phyloP scores from a whole-genome alignment of 2,888 invertebrate genomes.

The Drosophila phalerata region DNA sequence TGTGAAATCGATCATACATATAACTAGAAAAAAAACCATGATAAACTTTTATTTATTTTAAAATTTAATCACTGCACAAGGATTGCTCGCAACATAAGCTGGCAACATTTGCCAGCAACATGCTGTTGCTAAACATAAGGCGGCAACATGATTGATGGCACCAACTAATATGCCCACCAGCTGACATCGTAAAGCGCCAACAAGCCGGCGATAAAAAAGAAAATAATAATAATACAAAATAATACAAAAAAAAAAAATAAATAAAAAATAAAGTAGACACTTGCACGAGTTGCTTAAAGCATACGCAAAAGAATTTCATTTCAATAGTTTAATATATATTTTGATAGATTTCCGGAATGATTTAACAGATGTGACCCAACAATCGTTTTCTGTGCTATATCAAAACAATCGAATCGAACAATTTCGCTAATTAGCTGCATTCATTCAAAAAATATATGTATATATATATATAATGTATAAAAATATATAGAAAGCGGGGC shows the following conservation, averaged over 20 bases:
- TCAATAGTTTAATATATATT: constrained; percentile 1
- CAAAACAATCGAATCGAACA: constrained; percentile 47
- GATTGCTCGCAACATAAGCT: constrained; percentile 13
- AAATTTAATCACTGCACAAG: constrained; percentile 4
- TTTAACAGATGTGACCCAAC: constrained; percentile 20
- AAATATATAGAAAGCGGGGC: constrained; percentile 28
- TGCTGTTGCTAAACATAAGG: constrained; percentile 37
- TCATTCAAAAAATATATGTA: constrained; percentile 32
- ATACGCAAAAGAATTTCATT: constrained; percentile 17
- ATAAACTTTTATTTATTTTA: too few relatives aligned
- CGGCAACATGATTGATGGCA: constrained; percentile 49
- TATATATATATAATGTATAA: not conserved
- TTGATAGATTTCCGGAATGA: constrained; percentile 7
- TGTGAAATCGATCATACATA: not conserved
- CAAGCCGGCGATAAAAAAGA: constrained; percentile 32
- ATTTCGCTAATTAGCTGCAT: constrained; percentile 68
- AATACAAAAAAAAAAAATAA: too few relatives aligned
- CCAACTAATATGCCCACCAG: constrained; percentile 21
- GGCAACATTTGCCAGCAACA: constrained; percentile 21
- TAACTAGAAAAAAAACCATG: too few relatives aligned
- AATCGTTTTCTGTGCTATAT: constrained; percentile 25
- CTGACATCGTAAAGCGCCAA: constrained; percentile 41
- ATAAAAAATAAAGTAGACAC: not conserved
- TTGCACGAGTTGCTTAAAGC: constrained; percentile 9
- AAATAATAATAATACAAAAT: too few relatives aligned